Conservation (phyloP, 2,797 vertebrate genomes). For the Poliocrania exsul region DNA sequence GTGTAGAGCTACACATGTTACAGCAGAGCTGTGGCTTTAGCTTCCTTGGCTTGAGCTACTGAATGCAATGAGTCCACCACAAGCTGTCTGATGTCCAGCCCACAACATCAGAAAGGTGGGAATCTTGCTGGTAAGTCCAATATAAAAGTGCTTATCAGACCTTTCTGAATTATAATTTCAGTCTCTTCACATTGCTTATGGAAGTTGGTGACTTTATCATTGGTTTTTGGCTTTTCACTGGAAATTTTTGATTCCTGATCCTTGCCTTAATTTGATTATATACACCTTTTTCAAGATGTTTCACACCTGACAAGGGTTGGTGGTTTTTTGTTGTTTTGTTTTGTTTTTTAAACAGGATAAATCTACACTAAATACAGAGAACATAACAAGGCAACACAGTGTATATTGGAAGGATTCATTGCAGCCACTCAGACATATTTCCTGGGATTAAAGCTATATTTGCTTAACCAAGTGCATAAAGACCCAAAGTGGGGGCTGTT, state of each 20-base stretch:
- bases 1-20: not conserved
- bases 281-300: not conserved
- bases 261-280: not conserved
- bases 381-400: not conserved
- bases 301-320: not conserved
- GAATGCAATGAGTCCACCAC: too few relatives aligned
- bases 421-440: not conserved
- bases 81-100: not conserved
- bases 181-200: not conserved
- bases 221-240: not conserved
- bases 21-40: not conserved
- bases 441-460: not conserved
- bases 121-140: not conserved
- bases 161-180: not conserved
- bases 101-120: not conserved
- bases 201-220: not conserved
- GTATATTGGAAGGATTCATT: not conserved
- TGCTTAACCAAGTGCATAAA: not conserved
- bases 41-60: not conserved
- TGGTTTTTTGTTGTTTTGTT: too few relatives aligned
- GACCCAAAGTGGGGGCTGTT: accelerated
- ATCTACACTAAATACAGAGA: not conserved
- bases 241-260: not conserved
- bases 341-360: not conserved
- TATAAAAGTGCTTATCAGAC: not conserved